Conservation (phyloP, 2,797 vertebrate genomes). For the Eospalax fontanierii region DNA sequence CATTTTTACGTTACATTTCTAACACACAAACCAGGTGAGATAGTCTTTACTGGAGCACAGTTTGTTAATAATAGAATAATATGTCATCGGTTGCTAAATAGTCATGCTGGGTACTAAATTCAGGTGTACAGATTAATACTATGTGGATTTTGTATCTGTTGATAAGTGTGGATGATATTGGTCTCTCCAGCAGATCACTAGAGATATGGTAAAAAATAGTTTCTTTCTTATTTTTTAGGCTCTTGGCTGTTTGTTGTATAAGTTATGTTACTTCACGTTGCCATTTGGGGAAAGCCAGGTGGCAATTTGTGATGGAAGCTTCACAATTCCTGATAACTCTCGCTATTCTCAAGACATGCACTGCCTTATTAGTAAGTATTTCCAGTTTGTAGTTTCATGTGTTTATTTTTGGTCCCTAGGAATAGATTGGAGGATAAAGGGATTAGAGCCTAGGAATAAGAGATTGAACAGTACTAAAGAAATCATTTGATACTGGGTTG, state of each 20-base stretch:
- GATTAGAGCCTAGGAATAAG: not conserved
- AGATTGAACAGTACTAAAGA: conserved; percentile 22
- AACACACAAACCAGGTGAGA: conserved; percentile 58
- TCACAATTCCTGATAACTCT: conserved; percentile 98
- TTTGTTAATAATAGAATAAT: conserved; percentile 55
- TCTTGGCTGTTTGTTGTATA: conserved; percentile 98
- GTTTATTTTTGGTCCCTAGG: conserved; percentile 56
- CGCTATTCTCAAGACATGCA: conserved; percentile 98
- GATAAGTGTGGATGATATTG: not conserved
- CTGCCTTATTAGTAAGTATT: conserved; percentile 98
- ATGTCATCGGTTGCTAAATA: conserved; percentile 4
- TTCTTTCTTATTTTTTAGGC: conserved; percentile 91
- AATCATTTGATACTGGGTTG: conserved; percentile 26
- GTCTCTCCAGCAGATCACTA: not conserved
- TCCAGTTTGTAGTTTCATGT: not conserved
- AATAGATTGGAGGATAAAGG: conserved; percentile 52
- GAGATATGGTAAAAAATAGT: conserved; percentile 45
- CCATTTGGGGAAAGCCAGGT: conserved; percentile 99
- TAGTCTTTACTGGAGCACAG: conserved; percentile 50
- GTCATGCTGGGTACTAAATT: conserved; percentile 47
- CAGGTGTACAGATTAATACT: not conserved
- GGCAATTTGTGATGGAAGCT: conserved; percentile 98
- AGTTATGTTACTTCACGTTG: conserved; percentile 98
- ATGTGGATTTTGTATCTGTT: conserved; percentile 30
- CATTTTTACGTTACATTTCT: conserved; percentile 5